A percentile compares a stretch with the other conserved stretches of the same genome.
These are phyloP conservation scores for Cacatua alba DNA, from an alignment of 2,113 vertebrate genomes.

Conservation along the genomic window DNA sequence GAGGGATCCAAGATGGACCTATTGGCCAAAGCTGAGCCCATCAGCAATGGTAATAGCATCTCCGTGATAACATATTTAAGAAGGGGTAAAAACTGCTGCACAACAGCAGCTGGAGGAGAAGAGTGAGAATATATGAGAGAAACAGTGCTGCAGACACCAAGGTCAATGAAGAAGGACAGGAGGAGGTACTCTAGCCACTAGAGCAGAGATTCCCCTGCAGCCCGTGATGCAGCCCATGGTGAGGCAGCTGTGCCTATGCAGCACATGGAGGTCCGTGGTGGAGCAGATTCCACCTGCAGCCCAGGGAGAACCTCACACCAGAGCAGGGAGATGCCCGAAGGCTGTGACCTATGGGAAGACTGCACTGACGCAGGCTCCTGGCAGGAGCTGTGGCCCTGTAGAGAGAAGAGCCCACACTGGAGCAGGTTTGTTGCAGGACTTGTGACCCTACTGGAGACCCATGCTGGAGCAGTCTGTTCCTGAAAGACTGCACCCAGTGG, in stretches of 20 bases:
- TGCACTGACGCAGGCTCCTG: not conserved
- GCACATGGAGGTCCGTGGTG: not conserved
- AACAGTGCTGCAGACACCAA: not conserved
- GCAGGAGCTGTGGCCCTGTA: not conserved
- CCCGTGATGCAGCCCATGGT: not conserved
- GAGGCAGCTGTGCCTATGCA: not conserved
- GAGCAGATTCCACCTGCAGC: accelerated
- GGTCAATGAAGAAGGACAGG: not conserved
- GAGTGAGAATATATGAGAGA: not conserved
- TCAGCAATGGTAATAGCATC: not conserved
- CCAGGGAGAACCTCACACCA: not conserved
- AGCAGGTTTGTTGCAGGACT: not conserved
- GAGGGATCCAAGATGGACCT: not conserved
- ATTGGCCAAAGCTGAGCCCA: not conserved
- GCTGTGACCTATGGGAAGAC: not conserved
- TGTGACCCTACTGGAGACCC: not conserved
- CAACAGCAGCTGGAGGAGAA: not conserved
- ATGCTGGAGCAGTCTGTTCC: not conserved
- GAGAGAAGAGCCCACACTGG: not conserved
- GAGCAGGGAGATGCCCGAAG: not conserved
- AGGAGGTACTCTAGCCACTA: accelerated
- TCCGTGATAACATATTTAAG: not conserved
- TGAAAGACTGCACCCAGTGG: not conserved
- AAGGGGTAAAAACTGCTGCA: not conserved
- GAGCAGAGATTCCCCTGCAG: not conserved